phyloP scores from a whole-genome alignment of 2,113 vertebrate genomes.

The Hippolais icterina region DNA sequence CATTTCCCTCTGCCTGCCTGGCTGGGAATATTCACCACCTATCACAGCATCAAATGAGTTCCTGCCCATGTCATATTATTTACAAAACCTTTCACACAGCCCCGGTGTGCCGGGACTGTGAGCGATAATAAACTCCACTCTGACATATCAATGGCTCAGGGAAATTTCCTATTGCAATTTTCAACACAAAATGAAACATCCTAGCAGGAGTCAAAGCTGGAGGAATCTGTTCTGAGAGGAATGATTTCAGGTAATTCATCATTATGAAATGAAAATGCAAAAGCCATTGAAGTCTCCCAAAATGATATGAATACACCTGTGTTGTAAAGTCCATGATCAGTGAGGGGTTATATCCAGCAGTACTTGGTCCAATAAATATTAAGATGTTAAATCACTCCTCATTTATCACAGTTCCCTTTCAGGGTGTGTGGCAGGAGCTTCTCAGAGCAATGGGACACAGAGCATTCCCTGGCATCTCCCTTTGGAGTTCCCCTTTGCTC shows the following conservation, averaged over 20 bases:
- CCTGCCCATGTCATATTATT: conserved; percentile 38
- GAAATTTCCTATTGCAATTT: conserved; percentile 52
- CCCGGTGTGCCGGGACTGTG: not conserved
- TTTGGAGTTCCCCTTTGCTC: not conserved
- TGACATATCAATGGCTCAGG: conserved; percentile 48
- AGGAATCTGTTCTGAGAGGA: conserved; percentile 8
- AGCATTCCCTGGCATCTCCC: not conserved
- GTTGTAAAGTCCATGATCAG: not conserved
- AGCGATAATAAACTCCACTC: conserved; percentile 62
- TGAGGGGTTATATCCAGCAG: not conserved
- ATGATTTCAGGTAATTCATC: conserved; percentile 56
- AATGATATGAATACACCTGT: conserved; percentile 8
- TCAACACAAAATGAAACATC: conserved; percentile 59
- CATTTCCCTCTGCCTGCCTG: not conserved
- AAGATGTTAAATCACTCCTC: conserved; percentile 11
- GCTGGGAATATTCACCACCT: not conserved
- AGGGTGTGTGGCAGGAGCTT: not conserved
- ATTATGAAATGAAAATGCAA: conserved; percentile 47
- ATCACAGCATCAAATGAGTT: conserved; percentile 20
- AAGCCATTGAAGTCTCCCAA: not conserved
- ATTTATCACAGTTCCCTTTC: not conserved
- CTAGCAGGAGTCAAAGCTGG: conserved; percentile 8
- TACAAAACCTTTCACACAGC: conserved; percentile 29
- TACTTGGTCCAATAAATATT: not conserved
- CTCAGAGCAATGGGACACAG: not conserved